phyloP scores from a whole-genome alignment of 1,140 invertebrate genomes.

The Pinna nobilis region DNA sequence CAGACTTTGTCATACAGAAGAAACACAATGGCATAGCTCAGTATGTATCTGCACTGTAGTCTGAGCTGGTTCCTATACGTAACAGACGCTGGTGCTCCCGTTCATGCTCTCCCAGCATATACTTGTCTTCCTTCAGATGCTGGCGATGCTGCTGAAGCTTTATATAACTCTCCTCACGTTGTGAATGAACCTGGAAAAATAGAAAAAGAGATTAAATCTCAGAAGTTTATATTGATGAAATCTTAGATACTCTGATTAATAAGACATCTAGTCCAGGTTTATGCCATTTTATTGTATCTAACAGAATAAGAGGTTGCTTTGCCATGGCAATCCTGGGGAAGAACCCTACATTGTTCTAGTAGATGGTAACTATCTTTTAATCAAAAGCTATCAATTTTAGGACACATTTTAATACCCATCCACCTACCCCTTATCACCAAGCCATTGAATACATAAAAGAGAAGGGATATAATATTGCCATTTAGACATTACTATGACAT shows the following conservation, averaged over 20 bases:
- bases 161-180: conserved; percentile 65
- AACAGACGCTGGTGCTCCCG: conserved; percentile 60
- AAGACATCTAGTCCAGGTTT: neutral
- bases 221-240: neutral
- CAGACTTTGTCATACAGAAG: conserved; percentile 15
- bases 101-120: conserved; percentile 60
- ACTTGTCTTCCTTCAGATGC: conserved; percentile 57
- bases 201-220: conserved; percentile 8
- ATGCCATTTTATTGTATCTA: conserved; percentile 1
- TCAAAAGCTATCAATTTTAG: neutral
- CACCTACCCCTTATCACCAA: too few species aligned
- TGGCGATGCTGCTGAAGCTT: conserved; percentile 61
- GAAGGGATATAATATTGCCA: too few species aligned
- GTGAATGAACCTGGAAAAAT: conserved; percentile 58
- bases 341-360: neutral
- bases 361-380: neutral
- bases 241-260: neutral
- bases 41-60: conserved; percentile 24
- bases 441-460: too few species aligned
- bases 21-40: neutral
- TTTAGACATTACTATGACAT: too few species aligned
- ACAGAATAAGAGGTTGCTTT: neutral
- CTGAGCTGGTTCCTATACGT: conserved; percentile 50
- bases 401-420: too few species aligned
- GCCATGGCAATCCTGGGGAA: neutral